Evolutionary conservation across 2,113 vertebrate species (phyloP).

Genomic region (Microcebus jonahi): DNA sequence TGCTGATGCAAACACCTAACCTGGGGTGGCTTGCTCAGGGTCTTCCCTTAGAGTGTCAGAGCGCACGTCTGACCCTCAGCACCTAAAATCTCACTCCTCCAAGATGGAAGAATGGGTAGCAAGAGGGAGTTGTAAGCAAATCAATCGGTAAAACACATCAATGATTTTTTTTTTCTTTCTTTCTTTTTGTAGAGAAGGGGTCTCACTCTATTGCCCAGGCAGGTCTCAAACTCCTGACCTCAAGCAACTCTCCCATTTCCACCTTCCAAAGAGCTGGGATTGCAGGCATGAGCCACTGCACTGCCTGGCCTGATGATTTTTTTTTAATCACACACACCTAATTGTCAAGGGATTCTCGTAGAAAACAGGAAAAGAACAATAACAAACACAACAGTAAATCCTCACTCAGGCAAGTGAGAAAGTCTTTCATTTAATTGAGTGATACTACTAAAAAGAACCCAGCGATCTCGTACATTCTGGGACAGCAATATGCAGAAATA

Average conservation of each 20-base stretch:
- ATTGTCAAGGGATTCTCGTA: neutral
- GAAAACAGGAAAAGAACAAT: neutral
- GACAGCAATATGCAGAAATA: neutral
- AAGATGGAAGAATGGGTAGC: neutral
- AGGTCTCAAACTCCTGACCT: no score
- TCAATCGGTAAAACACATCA: neutral
- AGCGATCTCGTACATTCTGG: neutral
- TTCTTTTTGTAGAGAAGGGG: no score
- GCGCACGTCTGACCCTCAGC: neutral
- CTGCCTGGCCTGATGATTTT: no score
- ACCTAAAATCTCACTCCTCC: rapidly evolving
- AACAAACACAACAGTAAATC: neutral
- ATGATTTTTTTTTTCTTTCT: neutral
- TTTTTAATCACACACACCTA: no score
- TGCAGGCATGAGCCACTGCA: no score
- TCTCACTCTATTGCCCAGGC: no score
- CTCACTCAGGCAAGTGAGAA: neutral
- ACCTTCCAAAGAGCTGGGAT: no score
- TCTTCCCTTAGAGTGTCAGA: neutral
- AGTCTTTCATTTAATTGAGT: neutral
- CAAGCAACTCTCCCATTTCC: no score
- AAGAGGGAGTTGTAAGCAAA: neutral
- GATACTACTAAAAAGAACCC: neutral
- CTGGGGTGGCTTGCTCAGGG: no score
- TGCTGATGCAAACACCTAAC: neutral